Evolutionary conservation across 2,113 vertebrate genomes (phyloP).

Genomic region (Orthonyx spaldingii): DNA sequence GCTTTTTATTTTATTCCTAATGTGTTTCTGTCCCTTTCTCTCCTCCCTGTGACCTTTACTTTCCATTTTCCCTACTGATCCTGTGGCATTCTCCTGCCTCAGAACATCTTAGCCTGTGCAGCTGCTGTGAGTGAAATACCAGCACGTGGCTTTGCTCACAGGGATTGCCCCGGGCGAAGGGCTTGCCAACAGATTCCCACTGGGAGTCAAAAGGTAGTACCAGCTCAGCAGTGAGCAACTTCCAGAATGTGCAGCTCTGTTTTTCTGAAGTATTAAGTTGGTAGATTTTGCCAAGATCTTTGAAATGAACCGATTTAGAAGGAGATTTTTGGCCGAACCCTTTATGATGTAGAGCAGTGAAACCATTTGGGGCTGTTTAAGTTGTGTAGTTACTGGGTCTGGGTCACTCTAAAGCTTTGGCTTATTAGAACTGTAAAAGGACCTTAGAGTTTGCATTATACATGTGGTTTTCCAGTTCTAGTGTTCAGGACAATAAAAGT

Average conservation of each 20-base stretch:
- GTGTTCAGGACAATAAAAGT: not conserved
- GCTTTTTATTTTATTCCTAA: not conserved
- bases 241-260: not conserved
- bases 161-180: not conserved
- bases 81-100: not conserved
- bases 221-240: not conserved
- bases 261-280: not conserved
- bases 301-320: not conserved
- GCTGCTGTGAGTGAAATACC: not conserved
- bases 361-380: not conserved
- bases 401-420: not conserved
- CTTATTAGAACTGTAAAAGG: not conserved
- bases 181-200: not conserved
- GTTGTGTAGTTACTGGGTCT: not conserved
- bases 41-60: not conserved
- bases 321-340: not conserved
- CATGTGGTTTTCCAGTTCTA: not conserved
- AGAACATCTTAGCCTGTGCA: not conserved
- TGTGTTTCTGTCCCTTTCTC: not conserved
- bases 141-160: not conserved
- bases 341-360: not conserved
- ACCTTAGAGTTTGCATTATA: not conserved
- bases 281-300: not conserved
- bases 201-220: not conserved
- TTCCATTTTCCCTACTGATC: not conserved